phyloP scores from a whole-genome alignment of 2,113 vertebrate species.

The Limanda limanda region DNA sequence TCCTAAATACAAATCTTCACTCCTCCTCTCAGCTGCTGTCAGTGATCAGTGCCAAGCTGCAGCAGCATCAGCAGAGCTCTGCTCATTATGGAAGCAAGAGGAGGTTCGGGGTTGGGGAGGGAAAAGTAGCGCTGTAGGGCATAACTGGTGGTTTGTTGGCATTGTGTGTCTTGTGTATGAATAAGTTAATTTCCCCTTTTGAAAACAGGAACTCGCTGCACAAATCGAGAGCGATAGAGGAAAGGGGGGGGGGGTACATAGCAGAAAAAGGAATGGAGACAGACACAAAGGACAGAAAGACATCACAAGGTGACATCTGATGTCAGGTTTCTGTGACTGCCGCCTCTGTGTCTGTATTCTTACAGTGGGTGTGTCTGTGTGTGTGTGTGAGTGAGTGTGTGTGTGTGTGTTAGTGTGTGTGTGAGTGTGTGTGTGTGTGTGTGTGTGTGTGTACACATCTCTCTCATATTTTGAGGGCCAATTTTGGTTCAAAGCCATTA shows the following conservation, averaged over 20 bases:
- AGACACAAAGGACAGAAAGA: conserved; percentile 43
- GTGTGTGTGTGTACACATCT: neutral
- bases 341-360: conserved; percentile 45
- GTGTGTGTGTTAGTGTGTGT: neutral
- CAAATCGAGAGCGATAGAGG: neutral
- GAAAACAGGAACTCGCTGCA: conserved; percentile 56
- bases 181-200: conserved; percentile 53
- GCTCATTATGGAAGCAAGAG: conserved; percentile 19
- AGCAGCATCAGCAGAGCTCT: conserved; percentile 17
- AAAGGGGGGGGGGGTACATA: neutral
- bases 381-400: no score
- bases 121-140: conserved; percentile 3
- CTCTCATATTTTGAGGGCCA: neutral
- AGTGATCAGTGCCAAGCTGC: conserved; percentile 4
- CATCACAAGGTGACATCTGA: conserved; percentile 62
- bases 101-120: conserved; percentile 6
- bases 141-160: conserved; percentile 43
- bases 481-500: no score
- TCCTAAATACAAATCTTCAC: conserved; percentile 7
- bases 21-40: conserved; percentile 20
- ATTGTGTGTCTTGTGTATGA: conserved; percentile 43
- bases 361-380: neutral
- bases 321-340: conserved; percentile 51
- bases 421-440: no score
- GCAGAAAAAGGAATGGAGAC: conserved; percentile 13